These are phyloP conservation scores for Ophonus ardosiacus DNA, from an alignment of 2,888 invertebrate species.

Conservation along the genomic window DNA sequence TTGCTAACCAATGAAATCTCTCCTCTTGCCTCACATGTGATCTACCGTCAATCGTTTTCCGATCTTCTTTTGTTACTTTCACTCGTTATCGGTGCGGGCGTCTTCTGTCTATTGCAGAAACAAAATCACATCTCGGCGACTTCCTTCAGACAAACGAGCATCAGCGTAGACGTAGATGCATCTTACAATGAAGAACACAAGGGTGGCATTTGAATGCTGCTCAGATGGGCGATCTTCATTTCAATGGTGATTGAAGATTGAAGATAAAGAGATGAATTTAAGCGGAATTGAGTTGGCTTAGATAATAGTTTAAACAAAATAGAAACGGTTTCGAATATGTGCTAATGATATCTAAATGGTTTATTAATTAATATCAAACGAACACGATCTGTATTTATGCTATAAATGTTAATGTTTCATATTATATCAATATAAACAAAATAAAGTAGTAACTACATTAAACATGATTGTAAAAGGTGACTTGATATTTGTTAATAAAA, in stretches of 20 bases:
- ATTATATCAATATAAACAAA: not conserved
- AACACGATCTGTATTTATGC: not conserved
- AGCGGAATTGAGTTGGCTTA: not conserved
- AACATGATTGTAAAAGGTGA: no score
- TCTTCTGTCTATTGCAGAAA: constrained; percentile 11
- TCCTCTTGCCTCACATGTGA: constrained; percentile 1
- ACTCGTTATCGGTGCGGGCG: constrained; percentile 46
- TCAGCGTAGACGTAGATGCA: not conserved
- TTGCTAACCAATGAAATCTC: not conserved
- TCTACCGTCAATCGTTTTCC: constrained; percentile 22
- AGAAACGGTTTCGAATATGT: not conserved
- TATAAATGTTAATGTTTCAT: not conserved
- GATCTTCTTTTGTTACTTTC: constrained; percentile 24
- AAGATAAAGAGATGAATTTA: not conserved
- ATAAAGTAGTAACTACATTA: no score
- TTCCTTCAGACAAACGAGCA: constrained; percentile 31
- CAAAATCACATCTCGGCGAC: constrained; percentile 11
- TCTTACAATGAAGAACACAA: not conserved
- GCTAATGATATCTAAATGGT: not conserved
- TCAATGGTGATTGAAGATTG: not conserved
- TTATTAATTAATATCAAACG: not conserved
- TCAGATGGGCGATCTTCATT: not conserved
- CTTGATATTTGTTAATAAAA: no score
- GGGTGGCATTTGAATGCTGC: constrained; percentile 1
- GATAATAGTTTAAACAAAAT: not conserved